Base-by-base conservation (phyloP, 2,888 invertebrate genomes). In the Parnassius orleans region DNA sequence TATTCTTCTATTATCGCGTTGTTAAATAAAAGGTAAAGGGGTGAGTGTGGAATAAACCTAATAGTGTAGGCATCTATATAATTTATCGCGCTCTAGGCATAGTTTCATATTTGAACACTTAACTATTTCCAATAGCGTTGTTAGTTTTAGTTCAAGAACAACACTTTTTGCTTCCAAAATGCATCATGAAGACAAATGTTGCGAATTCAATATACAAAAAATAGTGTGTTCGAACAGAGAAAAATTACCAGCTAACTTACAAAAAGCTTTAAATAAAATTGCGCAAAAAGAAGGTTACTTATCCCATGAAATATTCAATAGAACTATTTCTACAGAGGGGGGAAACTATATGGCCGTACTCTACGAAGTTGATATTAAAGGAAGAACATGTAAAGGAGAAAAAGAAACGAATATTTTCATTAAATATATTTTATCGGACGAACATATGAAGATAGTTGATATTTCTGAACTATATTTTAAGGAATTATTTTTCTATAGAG, bases 341-440 rank as follows among this genome's bases (percentile, higher is more conserved):
- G 81, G 78, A 0, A 84, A 77, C 64, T 86, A 76, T 59, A 66
- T 84, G 1, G 83, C 76, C 2, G 60, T 65, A 3, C 61, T 84
- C 2, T 78, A 72, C 55, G 79, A 78, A 71, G 69, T 83, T 7
- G 72, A 79, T 46, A 67, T 84, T 3, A 76, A 72, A 68, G 86
- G 83, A 10, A 66, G 70, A 69, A 80, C 83, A 0, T 63, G 63
- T 5, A 55, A 71, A 2, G 80, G 77, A 0, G 57, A 68, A 0
- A 79, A 80, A 66, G 78, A 79, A 68, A 72, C 75, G 0, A 70
- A 80, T 19, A 63, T 86, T n/a, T 86, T 85, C 55, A 64, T 82
- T 1, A 86, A 86, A 67, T 69, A 71, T 2, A 69, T 74, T 10
- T 65, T 73, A 1, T 58, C 71, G 5, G 66, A 68, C 14, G 63